phyloP scores from a whole-genome alignment of 2,797 vertebrate genomes.

The Petrocephalus sullivani region DNA sequence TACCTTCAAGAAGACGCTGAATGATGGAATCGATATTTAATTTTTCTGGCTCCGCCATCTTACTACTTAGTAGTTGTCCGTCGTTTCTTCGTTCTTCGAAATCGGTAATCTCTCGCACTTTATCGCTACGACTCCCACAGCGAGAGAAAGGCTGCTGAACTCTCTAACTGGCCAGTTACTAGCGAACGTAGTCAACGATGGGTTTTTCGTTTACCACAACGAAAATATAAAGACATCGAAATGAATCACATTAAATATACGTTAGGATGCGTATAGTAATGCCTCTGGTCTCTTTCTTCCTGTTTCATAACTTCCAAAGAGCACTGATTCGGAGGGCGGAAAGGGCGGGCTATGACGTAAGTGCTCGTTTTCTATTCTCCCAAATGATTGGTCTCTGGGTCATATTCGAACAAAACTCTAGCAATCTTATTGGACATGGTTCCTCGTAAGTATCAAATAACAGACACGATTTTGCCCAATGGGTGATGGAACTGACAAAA shows the following conservation, averaged over 20 bases:
- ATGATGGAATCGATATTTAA: slow-evolving; percentile 76
- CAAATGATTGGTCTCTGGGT: neutral
- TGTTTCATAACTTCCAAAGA: slow-evolving; percentile 1
- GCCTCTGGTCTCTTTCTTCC: neutral
- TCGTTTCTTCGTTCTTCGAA: neutral
- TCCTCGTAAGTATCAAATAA: slow-evolving; percentile 30
- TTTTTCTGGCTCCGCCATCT: slow-evolving; percentile 74
- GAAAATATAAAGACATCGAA: neutral
- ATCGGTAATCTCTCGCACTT: neutral
- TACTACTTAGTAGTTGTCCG: slow-evolving; percentile 34
- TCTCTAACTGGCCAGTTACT: neutral
- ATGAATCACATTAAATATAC: neutral
- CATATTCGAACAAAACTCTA: neutral
- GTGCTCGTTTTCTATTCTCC: neutral
- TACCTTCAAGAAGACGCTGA: slow-evolving; percentile 73
- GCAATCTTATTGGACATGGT: slow-evolving; percentile 36
- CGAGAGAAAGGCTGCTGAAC: neutral
- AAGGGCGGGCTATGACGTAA: neutral
- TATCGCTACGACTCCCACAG: neutral
- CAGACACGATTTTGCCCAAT: neutral
- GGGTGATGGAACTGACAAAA: neutral
- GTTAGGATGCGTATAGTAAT: neutral
- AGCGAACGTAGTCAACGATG: neutral
- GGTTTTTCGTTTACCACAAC: neutral
- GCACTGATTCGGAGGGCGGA: neutral